phyloP scores from a whole-genome alignment of 2,797 vertebrate genomes.

The Syndactyla subalaris region DNA sequence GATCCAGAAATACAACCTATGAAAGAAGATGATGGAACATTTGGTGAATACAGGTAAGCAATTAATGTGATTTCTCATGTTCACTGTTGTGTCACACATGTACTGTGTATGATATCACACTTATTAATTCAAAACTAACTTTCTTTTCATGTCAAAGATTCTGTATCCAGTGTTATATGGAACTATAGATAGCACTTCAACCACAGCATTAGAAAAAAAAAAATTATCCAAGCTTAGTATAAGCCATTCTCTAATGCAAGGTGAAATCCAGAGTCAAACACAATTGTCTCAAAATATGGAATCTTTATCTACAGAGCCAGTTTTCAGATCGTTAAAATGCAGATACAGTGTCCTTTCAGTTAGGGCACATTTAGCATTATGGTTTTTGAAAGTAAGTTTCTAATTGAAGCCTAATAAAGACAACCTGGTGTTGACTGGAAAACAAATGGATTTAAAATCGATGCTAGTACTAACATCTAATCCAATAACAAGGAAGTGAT shows the following conservation, averaged over 20 bases:
- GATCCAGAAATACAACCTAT: conserved; percentile 99
- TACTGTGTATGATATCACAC: neutral
- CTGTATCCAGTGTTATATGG: neutral
- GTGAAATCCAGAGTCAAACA: neutral
- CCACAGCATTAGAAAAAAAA: neutral
- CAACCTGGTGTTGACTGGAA: neutral
- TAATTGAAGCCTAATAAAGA: neutral
- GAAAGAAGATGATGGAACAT: conserved; percentile 98
- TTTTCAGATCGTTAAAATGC: neutral
- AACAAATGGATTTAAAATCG: neutral
- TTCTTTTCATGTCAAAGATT: neutral
- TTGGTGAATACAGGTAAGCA: conserved; percentile 98
- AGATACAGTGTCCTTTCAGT: neutral
- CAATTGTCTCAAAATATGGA: neutral
- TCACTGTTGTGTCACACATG: neutral
- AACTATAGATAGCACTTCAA: neutral
- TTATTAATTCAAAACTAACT: conserved; percentile 42
- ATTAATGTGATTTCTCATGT: neutral
- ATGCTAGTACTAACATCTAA: conserved; percentile 28
- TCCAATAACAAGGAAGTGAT: neutral
- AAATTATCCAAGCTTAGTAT: neutral
- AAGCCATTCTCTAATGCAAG: neutral
- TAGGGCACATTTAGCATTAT: neutral
- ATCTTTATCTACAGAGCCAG: neutral
- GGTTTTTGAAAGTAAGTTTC: neutral